phyloP scores from a whole-genome alignment of 2,113 vertebrate species.

The human region GRCh38 chr13:106817501-106818000 shows the following conservation, averaged over 20 bases:
- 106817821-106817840: rapidly evolving
- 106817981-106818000: no score
- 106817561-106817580: background rate
- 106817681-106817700: no score
- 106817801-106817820: rapidly evolving
- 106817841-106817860: background rate
- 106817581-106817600: background rate
- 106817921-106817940: rapidly evolving
- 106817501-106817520: background rate
- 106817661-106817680: rapidly evolving
- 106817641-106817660: background rate
- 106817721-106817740: background rate
- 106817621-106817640: background rate
- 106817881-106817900: background rate
- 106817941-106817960: no score
- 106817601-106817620: background rate
- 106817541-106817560: background rate
- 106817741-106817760: background rate
- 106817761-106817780: background rate
- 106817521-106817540: background rate
- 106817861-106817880: rapidly evolving
- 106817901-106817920: no score
- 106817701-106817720: background rate
- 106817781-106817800: background rate
- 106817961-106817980: no score